Conservation (phyloP, 2,888 invertebrate genomes). For the Cyclophora punctaria region DNA sequence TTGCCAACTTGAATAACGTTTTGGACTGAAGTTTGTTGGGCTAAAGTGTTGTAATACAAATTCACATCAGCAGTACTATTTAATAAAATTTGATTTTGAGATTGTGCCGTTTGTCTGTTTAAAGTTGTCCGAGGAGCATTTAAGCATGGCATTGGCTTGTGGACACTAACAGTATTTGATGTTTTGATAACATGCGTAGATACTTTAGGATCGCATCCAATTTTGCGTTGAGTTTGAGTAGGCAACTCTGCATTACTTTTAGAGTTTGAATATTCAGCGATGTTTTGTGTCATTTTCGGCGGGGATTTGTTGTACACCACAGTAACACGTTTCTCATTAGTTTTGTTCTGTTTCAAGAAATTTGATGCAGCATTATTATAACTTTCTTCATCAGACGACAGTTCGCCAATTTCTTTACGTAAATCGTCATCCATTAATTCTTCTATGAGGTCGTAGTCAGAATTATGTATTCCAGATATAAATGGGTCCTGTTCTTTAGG, state of each 20-base stretch:
- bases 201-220: too few species aligned
- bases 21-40: conserved; percentile 27
- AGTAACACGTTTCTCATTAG: conserved; percentile 8
- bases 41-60: conserved; percentile 25
- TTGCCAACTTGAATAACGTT: conserved; percentile 44
- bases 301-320: conserved; percentile 9
- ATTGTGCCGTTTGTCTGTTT: too few species aligned
- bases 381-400: conserved; percentile 53
- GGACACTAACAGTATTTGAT: too few species aligned
- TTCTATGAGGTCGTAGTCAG: conserved; percentile 61
- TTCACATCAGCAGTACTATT: conserved; percentile 16
- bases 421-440: conserved; percentile 65
- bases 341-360: conserved; percentile 22
- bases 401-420: conserved; percentile 60
- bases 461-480: conserved; percentile 49
- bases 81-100: too few species aligned
- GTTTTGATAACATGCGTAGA: too few species aligned
- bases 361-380: conserved; percentile 21
- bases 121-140: too few species aligned
- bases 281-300: too few species aligned
- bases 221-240: too few species aligned
- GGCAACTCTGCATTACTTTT: too few species aligned
- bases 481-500: conserved; percentile 40
- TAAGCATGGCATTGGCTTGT: too few species aligned
- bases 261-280: too few species aligned